Percentiles rank a stretch among this genome's conserved stretches.
Evolutionary conservation across 2,113 vertebrate genomes (phyloP).

Genomic region (Microcebus jonahi): DNA sequence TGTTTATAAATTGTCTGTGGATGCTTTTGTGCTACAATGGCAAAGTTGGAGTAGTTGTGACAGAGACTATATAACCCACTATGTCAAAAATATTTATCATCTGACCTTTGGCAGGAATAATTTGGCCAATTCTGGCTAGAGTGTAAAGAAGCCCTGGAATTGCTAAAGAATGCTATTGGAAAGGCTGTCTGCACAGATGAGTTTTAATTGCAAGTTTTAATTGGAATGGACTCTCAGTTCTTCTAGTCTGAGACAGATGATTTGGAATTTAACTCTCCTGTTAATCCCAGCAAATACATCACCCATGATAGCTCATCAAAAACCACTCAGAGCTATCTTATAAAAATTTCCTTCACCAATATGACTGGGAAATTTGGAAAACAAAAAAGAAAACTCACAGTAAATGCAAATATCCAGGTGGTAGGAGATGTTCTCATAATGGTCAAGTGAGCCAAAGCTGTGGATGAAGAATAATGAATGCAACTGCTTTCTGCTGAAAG

Average conservation of each 20-base stretch:
- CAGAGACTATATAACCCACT: background rate
- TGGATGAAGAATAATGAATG: background rate
- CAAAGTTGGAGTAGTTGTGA: background rate
- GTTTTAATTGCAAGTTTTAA: background rate
- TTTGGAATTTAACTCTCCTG: slow-evolving; percentile 41
- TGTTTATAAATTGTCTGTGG: background rate
- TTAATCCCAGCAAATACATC: background rate
- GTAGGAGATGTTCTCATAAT: background rate
- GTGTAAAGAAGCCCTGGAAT: background rate
- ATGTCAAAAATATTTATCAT: background rate
- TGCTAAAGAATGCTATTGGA: background rate
- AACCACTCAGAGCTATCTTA: background rate
- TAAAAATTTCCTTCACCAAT: slow-evolving; percentile 11
- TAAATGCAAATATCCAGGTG: background rate
- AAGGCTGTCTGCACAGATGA: background rate
- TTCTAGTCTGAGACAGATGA: background rate
- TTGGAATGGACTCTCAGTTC: background rate
- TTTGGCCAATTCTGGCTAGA: background rate
- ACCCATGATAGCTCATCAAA: background rate
- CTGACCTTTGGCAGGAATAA: background rate
- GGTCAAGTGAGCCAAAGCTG: background rate
- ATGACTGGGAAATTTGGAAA: background rate
- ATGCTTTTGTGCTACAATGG: background rate
- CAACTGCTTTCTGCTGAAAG: background rate
- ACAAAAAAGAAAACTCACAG: background rate